Percentiles rank a stretch among this genome's conserved stretches.
Evolutionary conservation across 2,113 vertebrate genomes (phyloP).

Genomic region (Coracopsis vasa): DNA sequence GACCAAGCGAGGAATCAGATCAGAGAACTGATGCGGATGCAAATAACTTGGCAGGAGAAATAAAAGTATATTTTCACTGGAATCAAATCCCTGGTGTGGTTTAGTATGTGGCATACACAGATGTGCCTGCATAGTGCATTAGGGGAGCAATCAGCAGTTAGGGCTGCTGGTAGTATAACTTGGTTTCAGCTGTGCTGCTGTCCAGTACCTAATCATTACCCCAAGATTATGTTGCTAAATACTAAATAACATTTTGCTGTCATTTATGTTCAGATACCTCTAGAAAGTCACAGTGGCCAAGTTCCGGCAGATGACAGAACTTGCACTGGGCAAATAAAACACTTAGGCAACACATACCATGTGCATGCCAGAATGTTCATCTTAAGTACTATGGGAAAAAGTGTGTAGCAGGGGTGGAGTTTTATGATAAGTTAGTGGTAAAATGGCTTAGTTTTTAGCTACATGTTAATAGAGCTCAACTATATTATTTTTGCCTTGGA

Average conservation of each 20-base stretch:
- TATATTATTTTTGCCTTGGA: neutral
- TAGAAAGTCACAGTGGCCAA: neutral
- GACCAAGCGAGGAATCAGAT: neutral
- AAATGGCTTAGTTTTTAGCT: neutral
- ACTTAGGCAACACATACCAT: neutral
- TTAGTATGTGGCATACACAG: neutral
- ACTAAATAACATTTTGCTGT: neutral
- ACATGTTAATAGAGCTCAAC: neutral
- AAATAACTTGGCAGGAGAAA: neutral
- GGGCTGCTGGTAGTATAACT: neutral
- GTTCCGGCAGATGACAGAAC: neutral
- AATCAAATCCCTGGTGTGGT: neutral
- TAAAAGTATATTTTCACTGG: neutral
- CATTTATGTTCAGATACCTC: neutral
- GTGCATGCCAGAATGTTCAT: neutral
- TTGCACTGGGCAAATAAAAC: neutral
- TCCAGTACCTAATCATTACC: neutral
- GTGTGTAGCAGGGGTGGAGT: accelerated
- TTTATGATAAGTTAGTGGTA: neutral
- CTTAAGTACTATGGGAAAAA: neutral
- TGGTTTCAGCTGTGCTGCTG: neutral
- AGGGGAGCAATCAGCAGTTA: neutral
- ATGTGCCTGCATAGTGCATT: neutral
- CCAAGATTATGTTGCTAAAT: neutral
- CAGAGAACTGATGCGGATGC: neutral